Conservation (phyloP, 2,113 vertebrate species). For the Cyanoramphus novaezelandiae region DNA sequence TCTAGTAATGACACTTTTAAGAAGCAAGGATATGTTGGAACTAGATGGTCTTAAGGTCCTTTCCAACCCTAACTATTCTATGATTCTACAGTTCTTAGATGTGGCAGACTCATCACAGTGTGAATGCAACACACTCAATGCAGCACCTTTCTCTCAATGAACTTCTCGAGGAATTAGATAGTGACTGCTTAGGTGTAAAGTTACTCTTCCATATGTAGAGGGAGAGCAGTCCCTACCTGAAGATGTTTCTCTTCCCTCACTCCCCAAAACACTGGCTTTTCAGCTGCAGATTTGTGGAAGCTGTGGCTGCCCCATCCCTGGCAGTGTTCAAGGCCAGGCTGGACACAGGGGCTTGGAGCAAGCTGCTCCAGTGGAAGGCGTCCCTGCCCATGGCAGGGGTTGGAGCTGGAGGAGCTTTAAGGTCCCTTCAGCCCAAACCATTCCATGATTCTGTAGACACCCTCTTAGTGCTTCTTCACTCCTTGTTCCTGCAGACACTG, state of each 20-base stretch:
- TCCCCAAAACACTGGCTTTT: background rate
- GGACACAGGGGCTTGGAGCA: background rate
- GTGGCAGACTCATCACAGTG: background rate
- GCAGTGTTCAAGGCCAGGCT: background rate
- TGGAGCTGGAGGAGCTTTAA: background rate
- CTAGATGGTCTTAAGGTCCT: background rate
- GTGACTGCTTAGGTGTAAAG: background rate
- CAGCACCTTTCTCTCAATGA: background rate
- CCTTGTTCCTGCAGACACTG: conserved; percentile 13
- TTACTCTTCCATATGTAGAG: background rate
- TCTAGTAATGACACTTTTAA: background rate
- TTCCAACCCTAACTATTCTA: background rate
- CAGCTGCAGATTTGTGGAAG: background rate
- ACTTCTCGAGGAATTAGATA: background rate
- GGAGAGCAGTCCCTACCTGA: background rate
- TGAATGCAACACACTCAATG: background rate
- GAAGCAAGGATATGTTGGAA: background rate
- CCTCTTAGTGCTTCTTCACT: background rate
- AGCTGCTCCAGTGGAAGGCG: background rate
- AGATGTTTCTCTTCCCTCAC: background rate
- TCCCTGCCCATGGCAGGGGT: background rate
- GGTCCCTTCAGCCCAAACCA: background rate
- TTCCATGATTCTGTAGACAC: background rate
- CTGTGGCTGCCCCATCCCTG: background rate
- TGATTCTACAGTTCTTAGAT: background rate